Base-by-base conservation (phyloP, 2,888 invertebrate genomes). In the Sesamia inferens region DNA sequence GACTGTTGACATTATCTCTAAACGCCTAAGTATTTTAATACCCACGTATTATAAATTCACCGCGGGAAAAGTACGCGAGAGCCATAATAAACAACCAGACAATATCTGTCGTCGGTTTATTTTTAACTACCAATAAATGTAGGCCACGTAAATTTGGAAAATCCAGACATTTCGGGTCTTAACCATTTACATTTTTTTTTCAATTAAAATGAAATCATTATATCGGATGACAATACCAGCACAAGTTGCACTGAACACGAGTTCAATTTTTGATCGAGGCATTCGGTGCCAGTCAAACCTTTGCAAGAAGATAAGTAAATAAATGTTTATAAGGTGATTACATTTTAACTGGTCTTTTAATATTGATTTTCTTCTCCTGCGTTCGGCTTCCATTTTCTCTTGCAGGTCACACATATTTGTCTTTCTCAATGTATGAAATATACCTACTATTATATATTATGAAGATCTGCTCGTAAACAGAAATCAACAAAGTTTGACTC, bases 1-100 rank as follows among this genome's bases (percentile, higher is more conserved):
- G 24, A 14, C 31, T 22, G 31, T 55, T 64, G 22, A 62, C 31
- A 39, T 42, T 74, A 19, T 74, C 31, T 22, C 13, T 44, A 8
- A 5, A 48, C 70, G 39, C 71, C 71, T 61, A 75, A 54, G 39
- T 39, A 16, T n/a, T 22, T n/a, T 3, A 6, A 14, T 10, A 24
- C 55, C 65, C 54, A 75, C 55, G 14, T 0, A n/a, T 48, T 8
- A 19, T 6, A 47, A n/a, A 39, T 5, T 61, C 59, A 48, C 48
- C 78, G 71, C 75, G 13, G 1, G 13, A 4, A 6, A n/a, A 48
- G 24, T 13, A 51, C 8, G 39, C 31, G 16, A 13, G 0, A 42
- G 31, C 31, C 22, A 14, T 44, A 62, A 70, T 47, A 77, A 47
- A 48, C 47, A 42, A 6, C n/a, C 11, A 19, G 59, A 16, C 39